These are phyloP conservation scores for Sepiola atlantica DNA, from an alignment of 2,888 invertebrate genomes.

Conservation along the genomic window DNA sequence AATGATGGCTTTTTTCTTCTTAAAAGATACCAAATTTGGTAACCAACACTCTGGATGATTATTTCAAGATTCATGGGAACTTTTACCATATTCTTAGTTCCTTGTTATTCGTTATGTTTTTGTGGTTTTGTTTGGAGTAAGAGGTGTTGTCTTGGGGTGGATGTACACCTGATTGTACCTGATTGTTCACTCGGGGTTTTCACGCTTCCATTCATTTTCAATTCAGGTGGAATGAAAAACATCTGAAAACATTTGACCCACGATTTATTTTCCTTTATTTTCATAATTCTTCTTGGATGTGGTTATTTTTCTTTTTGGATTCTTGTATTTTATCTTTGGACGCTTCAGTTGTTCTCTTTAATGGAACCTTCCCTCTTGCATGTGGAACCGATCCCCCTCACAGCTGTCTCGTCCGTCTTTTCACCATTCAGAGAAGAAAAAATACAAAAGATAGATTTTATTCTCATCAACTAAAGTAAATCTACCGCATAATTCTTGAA, in stretches of 20 bases:
- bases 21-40: neutral
- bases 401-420: neutral
- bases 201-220: neutral
- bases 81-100: neutral
- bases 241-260: neutral
- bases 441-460: neutral
- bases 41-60: neutral
- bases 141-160: neutral
- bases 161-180: neutral
- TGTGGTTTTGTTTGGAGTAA: neutral
- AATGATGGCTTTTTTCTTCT: neutral
- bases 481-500: too few species aligned
- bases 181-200: neutral
- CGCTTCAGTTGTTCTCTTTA: neutral
- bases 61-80: neutral
- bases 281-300: neutral
- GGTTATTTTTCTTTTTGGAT: neutral
- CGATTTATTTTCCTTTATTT: too few species aligned
- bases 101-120: neutral
- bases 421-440: neutral
- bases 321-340: neutral
- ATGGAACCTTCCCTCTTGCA: neutral
- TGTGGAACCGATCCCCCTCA: neutral
- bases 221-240: neutral
- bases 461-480: neutral